Evolutionary conservation across 2,113 vertebrate genomes (phyloP).

Genomic region (Leiothrix lutea): DNA sequence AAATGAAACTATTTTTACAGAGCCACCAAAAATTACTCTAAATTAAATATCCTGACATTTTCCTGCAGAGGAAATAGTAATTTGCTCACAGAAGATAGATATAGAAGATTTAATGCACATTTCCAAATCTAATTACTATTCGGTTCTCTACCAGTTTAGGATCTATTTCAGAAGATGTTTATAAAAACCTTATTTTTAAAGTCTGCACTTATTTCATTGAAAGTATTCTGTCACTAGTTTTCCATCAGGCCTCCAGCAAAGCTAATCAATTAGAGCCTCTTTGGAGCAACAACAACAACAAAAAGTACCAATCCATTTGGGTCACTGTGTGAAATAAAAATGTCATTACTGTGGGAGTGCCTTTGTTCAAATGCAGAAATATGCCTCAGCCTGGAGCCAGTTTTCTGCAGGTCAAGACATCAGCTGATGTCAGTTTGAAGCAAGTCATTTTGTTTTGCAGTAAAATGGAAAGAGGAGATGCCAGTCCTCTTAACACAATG

Average conservation of each 20-base stretch:
- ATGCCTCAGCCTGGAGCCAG: background rate
- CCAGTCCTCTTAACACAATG: background rate
- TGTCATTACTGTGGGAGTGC: background rate
- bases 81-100: background rate
- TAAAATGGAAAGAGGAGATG: background rate
- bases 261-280: conserved; percentile 1
- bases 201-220: background rate
- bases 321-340: conserved; percentile 13
- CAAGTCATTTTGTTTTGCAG: background rate
- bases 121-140: background rate
- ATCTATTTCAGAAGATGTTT: background rate
- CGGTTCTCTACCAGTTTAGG: background rate
- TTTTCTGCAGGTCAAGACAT: background rate
- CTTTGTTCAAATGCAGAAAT: background rate
- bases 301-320: background rate
- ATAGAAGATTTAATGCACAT: background rate
- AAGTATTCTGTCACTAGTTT: background rate
- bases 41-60: background rate
- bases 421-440: background rate
- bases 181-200: background rate
- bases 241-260: background rate
- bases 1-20: background rate
- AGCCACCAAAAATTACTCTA: background rate
- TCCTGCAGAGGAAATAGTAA: background rate
- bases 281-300: background rate